Evolutionary conservation across 2,888 invertebrate genomes (phyloP), one percentile per base, ranked within the genome.

Genomic region (Ochlodes sylvanus): DNA sequence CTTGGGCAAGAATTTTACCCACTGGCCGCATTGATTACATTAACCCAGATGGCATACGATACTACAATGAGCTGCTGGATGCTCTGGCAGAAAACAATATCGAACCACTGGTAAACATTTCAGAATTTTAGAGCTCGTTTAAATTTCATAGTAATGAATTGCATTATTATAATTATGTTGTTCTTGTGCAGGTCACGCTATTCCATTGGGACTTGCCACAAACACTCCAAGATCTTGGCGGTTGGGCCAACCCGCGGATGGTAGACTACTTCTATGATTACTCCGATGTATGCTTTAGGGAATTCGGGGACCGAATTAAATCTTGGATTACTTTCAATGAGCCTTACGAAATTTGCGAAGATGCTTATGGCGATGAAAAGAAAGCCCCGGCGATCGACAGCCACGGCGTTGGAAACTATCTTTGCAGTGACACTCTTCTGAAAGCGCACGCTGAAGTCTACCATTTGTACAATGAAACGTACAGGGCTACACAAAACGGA

Each of bases 281-380:
- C 75, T 87, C 95, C 4, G 88, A 92, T 67, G 61, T 95, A 1
- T 92, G 94, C 80, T 95, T 92, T 80, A 86, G 86, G 70, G 85
- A 91, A 68, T 95, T 94, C 73, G 95, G 95, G 38, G 92, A 91
- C 74, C 90, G 89, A 77, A 94, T 95, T 60, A 95, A 95, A 75
- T 90, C 91, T 7, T 96, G 96, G 96, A 94, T 96, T 56, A 96
- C 96, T 0, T 90, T 96, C 73, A 96, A 96, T 78, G 96, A 96
- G 76, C 96, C 96, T 0, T 93, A 90, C 68, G 93, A 94, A 71
- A 88, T 94, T 55, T 94, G 94, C 76, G 88, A 90, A 71, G 88
- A 89, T 60, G 94, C 94, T 80, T 90, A 95, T 76, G 95, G 94
- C 9, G 90, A 90, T 72, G 86, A 82, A 0, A 87, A 86, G 73